These are phyloP conservation scores for Lamprologus tigripictilis DNA, from an alignment of 2,113 vertebrate species.

Conservation along the genomic window DNA sequence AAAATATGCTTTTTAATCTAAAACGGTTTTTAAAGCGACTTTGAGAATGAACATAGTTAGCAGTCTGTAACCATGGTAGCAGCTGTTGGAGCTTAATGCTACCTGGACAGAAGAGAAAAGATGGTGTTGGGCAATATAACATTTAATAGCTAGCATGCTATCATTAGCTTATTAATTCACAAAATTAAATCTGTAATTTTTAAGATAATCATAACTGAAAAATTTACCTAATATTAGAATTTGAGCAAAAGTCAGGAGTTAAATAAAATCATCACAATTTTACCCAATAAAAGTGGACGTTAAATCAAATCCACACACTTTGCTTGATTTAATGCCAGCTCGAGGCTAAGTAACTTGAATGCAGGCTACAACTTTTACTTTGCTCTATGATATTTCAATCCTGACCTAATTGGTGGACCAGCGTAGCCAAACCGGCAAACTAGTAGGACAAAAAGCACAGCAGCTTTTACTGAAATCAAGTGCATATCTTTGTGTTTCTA, in stretches of 20 bases:
- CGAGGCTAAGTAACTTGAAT: not conserved
- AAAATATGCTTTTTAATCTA: accelerated
- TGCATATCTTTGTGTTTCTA: not conserved
- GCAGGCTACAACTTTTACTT: not conserved
- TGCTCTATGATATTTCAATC: not conserved
- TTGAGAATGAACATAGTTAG: not conserved
- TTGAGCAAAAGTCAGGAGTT: not conserved
- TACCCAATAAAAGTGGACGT: accelerated
- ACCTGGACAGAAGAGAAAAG: not conserved
- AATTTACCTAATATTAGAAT: not conserved
- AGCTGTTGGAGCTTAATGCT: not conserved
- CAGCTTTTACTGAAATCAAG: not conserved
- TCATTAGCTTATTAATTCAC: not conserved
- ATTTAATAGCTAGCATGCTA: not conserved
- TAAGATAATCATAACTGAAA: not conserved
- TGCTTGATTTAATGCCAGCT: too few relatives aligned
- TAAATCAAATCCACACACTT: not conserved
- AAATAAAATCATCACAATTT: not conserved
- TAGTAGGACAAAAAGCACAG: not conserved
- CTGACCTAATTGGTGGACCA: not conserved
- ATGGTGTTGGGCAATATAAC: not conserved
- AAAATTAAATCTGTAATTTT: not conserved
- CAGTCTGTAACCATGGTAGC: not conserved
- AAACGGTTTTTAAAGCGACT: accelerated
- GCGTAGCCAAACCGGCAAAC: accelerated